A percentile compares a stretch with the other conserved stretches of the same genome.
Evolutionary conservation across 2,113 vertebrate genomes (phyloP).

Genomic region (Physeter macrocephalus): DNA sequence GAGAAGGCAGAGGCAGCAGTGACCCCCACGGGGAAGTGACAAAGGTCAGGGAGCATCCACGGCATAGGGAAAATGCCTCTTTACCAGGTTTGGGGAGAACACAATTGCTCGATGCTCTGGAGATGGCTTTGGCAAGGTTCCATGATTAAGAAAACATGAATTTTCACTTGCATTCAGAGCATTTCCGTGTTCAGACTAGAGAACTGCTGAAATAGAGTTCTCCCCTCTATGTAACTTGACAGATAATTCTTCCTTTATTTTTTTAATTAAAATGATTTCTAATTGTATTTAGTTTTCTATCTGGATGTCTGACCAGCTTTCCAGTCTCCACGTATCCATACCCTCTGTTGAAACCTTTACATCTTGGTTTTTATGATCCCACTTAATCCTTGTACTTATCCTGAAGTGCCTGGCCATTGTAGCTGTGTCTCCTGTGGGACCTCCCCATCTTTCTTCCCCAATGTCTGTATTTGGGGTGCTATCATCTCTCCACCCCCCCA

Average conservation of each 20-base stretch:
- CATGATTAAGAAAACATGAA: background rate
- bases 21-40: accelerated
- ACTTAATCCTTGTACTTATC: background rate
- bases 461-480: background rate
- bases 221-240: accelerated
- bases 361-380: accelerated
- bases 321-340: background rate
- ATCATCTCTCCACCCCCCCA: accelerated
- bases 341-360: background rate
- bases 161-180: background rate
- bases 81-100: too few species aligned
- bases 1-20: background rate
- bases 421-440: background rate
- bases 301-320: background rate
- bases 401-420: background rate
- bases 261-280: background rate
- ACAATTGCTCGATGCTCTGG: accelerated
- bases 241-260: background rate
- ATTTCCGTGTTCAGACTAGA: background rate
- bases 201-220: too few species aligned
- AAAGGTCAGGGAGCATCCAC: accelerated
- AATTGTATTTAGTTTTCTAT: background rate
- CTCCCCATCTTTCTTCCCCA: background rate
- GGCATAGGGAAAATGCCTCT: background rate
- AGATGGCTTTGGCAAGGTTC: background rate